Base-by-base conservation (phyloP, 2,113 vertebrate species). In the Gavialis gangeticus region DNA sequence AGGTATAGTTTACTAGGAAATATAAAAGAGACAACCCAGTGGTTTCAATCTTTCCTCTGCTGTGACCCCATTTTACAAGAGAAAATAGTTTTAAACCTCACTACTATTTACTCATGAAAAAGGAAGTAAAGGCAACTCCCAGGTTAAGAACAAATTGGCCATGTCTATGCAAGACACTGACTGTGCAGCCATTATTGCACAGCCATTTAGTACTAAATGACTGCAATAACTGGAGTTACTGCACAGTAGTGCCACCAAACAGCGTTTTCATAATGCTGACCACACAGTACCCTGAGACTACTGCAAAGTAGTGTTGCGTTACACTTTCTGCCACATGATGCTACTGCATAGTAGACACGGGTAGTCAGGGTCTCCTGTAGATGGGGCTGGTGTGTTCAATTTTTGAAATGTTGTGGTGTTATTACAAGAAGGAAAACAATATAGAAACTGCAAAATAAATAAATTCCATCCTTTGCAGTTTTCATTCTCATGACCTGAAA, bases 401-500 rank as follows among this genome's bases (percentile, higher is more conserved):
- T 1, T 82, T 93, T 92, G 24, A 82, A 28, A 75, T 2, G 4
- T 1, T 55, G 1, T 7, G 87, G 2, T 56, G 77, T 6, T 64
- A n/a, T 24, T 76, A 18, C 66, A 54, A 92, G 13, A 79, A 5
- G 2, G 17, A 67, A 71, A 71, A 11, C 13, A 86, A 0, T 37
- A 71, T 80, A 80, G 82, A 78, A 4, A 2, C n/a, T 80, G 46
- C 5, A 84, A 67, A 85, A 88, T 22, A 85, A 59, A 2, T 8
- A 3, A 4, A 66, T 6, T 24, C 1, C 55, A 62, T 64, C 71
- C 1, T 66, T 62, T 55, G 67, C 0, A 8, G 46, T 85, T 93
- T 93, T 81, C 28, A 62, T 8, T 30, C 6, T 91, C 71, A 30
- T 28, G 18, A 77, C 60, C 54, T 88, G 18, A 46, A 90, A 81